Evolutionary conservation across 2,888 invertebrate species (phyloP).

Genomic region (Diarsia dahlii): DNA sequence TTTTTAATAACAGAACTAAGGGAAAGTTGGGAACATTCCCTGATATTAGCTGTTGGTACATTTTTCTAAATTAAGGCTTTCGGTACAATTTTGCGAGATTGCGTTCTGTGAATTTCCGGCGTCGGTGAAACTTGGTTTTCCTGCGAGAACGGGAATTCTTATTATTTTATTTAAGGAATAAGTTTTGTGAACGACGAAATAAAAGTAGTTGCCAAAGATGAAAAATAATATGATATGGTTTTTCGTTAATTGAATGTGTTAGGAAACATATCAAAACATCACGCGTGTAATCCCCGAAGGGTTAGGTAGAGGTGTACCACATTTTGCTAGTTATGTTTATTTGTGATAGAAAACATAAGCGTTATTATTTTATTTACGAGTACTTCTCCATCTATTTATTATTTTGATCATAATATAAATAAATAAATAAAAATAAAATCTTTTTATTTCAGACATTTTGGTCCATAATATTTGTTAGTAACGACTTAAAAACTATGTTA

Average conservation of each 20-base stretch:
- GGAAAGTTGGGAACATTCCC: constrained; percentile 25
- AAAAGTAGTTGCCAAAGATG: not conserved
- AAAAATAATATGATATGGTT: not conserved
- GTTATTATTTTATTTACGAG: not conserved
- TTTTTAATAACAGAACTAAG: constrained; percentile 51
- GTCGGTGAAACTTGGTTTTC: constrained; percentile 18
- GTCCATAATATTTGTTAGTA: too few species aligned
- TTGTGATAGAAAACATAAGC: not conserved
- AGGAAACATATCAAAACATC: too few species aligned
- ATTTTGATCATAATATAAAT: not conserved
- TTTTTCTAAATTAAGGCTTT: constrained; percentile 53
- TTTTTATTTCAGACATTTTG: too few species aligned
- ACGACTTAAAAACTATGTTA: too few species aligned
- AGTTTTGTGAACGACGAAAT: not conserved
- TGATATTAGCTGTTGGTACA: constrained; percentile 28
- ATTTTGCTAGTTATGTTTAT: too few species aligned
- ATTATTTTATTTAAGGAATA: constrained; percentile 6
- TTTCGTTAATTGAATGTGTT: not conserved
- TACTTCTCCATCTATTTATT: not conserved
- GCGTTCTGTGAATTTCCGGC: constrained; percentile 26
- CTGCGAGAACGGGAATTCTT: constrained; percentile 8
- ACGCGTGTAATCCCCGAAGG: too few species aligned
- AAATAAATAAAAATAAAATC: too few species aligned
- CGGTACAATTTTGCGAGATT: constrained; percentile 39
- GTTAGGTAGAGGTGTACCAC: too few species aligned